These are phyloP conservation scores for Lamellibrachia luymesi DNA, from an alignment of 1,140 invertebrate genomes.

Conservation along the genomic window DNA sequence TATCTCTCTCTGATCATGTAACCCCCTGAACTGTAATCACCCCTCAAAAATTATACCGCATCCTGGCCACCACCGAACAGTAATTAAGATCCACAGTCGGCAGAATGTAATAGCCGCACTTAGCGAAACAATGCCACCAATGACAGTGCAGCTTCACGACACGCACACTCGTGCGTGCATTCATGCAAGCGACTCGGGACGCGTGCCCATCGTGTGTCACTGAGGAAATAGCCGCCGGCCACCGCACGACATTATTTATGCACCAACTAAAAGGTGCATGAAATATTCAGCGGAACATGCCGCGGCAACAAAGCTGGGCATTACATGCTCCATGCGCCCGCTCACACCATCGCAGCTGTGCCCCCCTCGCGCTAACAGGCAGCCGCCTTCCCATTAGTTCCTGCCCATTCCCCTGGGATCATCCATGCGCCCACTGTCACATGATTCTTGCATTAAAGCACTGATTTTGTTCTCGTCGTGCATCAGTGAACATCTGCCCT, in stretches of 20 bases:
- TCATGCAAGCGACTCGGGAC: neutral
- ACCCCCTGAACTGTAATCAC: neutral
- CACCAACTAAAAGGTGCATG: neutral
- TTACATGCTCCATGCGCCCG: neutral
- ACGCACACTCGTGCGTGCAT: neutral
- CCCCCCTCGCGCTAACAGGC: neutral
- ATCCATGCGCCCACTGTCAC: neutral
- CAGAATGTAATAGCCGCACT: neutral
- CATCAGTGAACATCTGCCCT: neutral
- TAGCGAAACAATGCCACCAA: neutral
- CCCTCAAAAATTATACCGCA: neutral
- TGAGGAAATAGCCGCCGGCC: neutral
- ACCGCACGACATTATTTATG: neutral
- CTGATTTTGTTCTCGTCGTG: neutral
- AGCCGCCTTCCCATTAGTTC: neutral
- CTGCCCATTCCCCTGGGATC: neutral
- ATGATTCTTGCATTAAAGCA: neutral
- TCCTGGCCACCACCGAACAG: neutral
- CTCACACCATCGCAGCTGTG: neutral
- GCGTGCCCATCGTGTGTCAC: neutral
- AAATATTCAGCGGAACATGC: slow-evolving; percentile 4
- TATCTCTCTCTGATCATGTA: neutral
- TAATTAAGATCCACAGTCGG: neutral
- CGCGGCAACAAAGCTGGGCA: neutral
- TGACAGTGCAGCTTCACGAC: neutral